phyloP scores from a whole-genome alignment of 2,888 invertebrate species.

The Lochmaea crataegi region DNA sequence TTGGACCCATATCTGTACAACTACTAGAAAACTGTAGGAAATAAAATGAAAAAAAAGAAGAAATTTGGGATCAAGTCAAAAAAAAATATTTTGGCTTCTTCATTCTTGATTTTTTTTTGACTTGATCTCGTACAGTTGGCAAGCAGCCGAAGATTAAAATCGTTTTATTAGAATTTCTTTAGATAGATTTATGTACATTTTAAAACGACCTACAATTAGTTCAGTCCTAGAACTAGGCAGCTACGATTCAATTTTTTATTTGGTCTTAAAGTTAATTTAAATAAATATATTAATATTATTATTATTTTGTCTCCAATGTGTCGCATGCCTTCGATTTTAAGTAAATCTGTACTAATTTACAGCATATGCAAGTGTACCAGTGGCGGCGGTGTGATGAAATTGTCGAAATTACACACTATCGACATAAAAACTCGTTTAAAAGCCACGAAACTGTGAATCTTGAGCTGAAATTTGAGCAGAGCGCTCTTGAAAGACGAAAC shows the following conservation, averaged over 20 bases:
- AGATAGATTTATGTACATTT: slow-evolving; percentile 17
- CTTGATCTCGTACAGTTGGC: slow-evolving; percentile 25
- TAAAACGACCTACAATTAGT: slow-evolving; percentile 10
- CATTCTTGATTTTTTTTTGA: slow-evolving; percentile 15
- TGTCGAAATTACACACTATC: no score
- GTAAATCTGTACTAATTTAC: no score
- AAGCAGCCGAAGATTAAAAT: slow-evolving; percentile 23
- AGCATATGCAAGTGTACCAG: no score
- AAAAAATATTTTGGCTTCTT: neutral
- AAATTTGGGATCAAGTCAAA: slow-evolving; percentile 19
- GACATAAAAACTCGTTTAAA: no score
- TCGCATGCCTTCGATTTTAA: neutral
- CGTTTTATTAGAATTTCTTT: slow-evolving; percentile 15
- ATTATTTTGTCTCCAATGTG: neutral
- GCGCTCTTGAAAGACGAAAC: no score
- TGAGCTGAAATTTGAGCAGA: no score
- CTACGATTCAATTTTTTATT: slow-evolving; percentile 6
- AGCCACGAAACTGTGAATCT: no score
- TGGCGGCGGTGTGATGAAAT: no score
- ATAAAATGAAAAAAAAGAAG: slow-evolving; percentile 15
- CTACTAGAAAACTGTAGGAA: slow-evolving; percentile 34
- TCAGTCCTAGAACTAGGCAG: slow-evolving; percentile 17
- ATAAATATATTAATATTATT: neutral
- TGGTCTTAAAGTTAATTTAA: neutral
- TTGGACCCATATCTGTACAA: slow-evolving; percentile 54